Percentiles rank a stretch among this genome's conserved stretches.
phyloP scores from a whole-genome alignment of 2,888 invertebrate genomes.

The Blastobasis lacticolella region DNA sequence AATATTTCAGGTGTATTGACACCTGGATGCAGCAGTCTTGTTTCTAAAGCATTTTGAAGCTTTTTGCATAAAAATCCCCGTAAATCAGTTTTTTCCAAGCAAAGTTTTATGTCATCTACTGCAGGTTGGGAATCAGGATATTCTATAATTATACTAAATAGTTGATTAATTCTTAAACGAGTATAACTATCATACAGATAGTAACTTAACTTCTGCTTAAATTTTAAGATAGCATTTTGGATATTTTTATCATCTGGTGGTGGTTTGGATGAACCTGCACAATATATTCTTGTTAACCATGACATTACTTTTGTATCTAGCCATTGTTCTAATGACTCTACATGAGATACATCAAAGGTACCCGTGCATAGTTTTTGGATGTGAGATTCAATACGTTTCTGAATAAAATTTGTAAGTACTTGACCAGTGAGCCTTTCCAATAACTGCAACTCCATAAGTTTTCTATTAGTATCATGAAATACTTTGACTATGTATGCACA shows the following conservation, averaged over 20 bases:
- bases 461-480: conserved; percentile 85
- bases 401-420: conserved; percentile 87
- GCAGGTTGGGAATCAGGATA: conserved; percentile 97
- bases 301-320: conserved; percentile 87
- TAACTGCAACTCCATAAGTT: conserved; percentile 83
- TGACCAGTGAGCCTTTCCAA: conserved; percentile 90
- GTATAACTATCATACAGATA: conserved; percentile 93
- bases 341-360: conserved; percentile 88
- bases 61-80: conserved; percentile 84
- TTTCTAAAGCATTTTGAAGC: conserved; percentile 87
- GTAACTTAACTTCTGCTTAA: conserved; percentile 84
- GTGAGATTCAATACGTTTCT: conserved; percentile 86
- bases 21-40: conserved; percentile 91
- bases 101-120: conserved; percentile 89
- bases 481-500: conserved; percentile 79
- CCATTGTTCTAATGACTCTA: conserved; percentile 88
- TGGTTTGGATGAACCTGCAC: conserved; percentile 76
- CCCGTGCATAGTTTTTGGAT: conserved; percentile 90
- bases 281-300: conserved; percentile 90
- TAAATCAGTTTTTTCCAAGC: conserved; percentile 90
- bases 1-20: conserved; percentile 97
- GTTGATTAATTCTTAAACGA: conserved; percentile 89
- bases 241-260: conserved; percentile 71
- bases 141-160: conserved; percentile 97
- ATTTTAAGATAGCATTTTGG: conserved; percentile 75